These are phyloP conservation scores for Scomber colias DNA, from an alignment of 2,113 vertebrate species.

Conservation along the genomic window DNA sequence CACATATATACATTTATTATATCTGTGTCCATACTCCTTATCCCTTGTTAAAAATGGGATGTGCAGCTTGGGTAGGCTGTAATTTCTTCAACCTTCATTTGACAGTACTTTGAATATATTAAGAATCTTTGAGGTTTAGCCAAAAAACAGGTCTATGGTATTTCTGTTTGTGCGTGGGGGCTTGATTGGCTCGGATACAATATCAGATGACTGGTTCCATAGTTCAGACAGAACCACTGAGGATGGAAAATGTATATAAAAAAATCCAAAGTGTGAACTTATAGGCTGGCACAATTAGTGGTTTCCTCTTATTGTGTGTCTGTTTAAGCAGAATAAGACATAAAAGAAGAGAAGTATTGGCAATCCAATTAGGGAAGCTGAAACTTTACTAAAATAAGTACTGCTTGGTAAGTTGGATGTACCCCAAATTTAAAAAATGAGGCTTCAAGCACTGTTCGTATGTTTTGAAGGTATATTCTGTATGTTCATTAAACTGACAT, in stretches of 20 bases:
- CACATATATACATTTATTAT: no score
- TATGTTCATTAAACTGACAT: neutral
- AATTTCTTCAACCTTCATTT: neutral
- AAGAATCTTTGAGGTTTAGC: neutral
- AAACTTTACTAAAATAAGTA: constrained; percentile 2
- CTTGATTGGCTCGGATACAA: neutral
- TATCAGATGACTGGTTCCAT: neutral
- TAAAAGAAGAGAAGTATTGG: neutral
- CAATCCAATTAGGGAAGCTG: constrained; percentile 9
- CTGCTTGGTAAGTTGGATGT: constrained; percentile 9
- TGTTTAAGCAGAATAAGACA: neutral
- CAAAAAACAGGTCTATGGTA: neutral
- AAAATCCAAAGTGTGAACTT: neutral
- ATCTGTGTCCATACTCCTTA: no score
- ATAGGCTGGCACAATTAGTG: constrained; percentile 4
- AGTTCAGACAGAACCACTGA: neutral
- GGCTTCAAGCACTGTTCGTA: neutral
- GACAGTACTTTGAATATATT: neutral
- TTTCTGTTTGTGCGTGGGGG: neutral
- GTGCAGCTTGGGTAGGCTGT: neutral
- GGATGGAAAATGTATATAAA: neutral
- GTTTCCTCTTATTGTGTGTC: neutral
- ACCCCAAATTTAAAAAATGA: constrained; percentile 1
- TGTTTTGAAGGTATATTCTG: constrained; percentile 9
- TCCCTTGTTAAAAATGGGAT: neutral